Evolutionary conservation across 1,140 invertebrate genomes (phyloP).

Genomic region (Wiebesia pumilae): DNA sequence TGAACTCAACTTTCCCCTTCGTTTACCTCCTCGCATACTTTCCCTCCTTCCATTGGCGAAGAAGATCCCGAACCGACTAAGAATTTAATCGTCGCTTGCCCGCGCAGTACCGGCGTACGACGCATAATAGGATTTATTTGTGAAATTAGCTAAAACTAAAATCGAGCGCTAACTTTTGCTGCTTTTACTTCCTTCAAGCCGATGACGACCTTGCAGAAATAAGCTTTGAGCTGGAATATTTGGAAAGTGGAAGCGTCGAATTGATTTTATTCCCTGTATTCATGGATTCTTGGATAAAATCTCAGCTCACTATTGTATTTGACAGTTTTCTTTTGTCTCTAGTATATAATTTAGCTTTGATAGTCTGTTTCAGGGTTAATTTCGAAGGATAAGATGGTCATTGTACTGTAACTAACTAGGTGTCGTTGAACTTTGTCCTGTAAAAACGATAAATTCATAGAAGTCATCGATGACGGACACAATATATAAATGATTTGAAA

Average conservation of each 20-base stretch:
- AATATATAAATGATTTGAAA: no score
- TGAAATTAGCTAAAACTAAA: conserved; percentile 40
- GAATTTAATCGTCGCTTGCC: conserved; percentile 45
- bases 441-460: no score
- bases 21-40: neutral
- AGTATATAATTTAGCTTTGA: neutral
- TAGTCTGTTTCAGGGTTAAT: no score
- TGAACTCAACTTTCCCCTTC: neutral
- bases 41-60: neutral
- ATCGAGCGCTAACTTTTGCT: conserved; percentile 36
- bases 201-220: conserved; percentile 2
- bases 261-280: conserved; percentile 24
- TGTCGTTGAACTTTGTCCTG: no score
- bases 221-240: conserved; percentile 22
- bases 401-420: neutral
- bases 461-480: no score
- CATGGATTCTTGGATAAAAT: conserved; percentile 8
- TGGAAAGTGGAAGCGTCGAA: conserved; percentile 24
- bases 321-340: neutral
- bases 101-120: neutral
- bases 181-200: neutral
- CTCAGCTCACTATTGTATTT: neutral
- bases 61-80: conserved; percentile 12
- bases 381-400: neutral
- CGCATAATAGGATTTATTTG: conserved; percentile 53